Base-by-base conservation (phyloP, 2,113 vertebrate species). In the Chaetorhynchus papuensis region DNA sequence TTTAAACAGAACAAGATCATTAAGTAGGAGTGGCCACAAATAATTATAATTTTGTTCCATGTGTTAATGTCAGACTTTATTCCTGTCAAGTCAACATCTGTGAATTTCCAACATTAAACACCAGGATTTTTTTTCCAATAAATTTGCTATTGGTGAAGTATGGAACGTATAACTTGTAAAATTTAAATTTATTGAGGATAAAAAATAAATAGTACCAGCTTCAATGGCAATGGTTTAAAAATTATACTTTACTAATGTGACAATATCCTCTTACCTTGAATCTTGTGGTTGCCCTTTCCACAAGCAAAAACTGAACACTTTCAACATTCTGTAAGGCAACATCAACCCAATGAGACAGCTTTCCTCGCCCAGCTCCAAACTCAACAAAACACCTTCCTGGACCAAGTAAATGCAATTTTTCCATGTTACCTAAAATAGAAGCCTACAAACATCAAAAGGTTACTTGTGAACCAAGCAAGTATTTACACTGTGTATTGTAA, bases 281-380 rank as follows among this genome's bases (percentile, higher is more conserved):
- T 84, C 99, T 98, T 44, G 99, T 99, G 78, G 98, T 98, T 94
- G 98, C 98, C 86, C 99, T 98, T 96, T 99, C 99, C 93, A 99
- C 99, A 72, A 99, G 98, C 93, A 99, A 97, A 97, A 99, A 98
- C 88, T 99, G 98, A 92, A 98, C 96, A 28, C 98, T 97, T 41
- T 98, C 94, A 22, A 68, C 75, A 45, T 97, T 98, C 97, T 98
- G 98, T 90, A 99, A 97, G 68, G 99, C 99, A 91, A 97, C 92
- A 49, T 98, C 98, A 90, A 99, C 98, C 99, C 99, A 99, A 15
- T 99, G 99, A 65, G 99, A 99, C 66, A 99, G 98, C 96, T 99
- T 99, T 75, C 99, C 99, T 90, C 98, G 98, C 31, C 99, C 99
- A 16, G 99, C 99, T 87, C 99, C 99, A 90, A 99, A 99, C 94